These are phyloP conservation scores for Paradisaea rubra DNA, from an alignment of 2,113 vertebrate species.

Conservation along the genomic window DNA sequence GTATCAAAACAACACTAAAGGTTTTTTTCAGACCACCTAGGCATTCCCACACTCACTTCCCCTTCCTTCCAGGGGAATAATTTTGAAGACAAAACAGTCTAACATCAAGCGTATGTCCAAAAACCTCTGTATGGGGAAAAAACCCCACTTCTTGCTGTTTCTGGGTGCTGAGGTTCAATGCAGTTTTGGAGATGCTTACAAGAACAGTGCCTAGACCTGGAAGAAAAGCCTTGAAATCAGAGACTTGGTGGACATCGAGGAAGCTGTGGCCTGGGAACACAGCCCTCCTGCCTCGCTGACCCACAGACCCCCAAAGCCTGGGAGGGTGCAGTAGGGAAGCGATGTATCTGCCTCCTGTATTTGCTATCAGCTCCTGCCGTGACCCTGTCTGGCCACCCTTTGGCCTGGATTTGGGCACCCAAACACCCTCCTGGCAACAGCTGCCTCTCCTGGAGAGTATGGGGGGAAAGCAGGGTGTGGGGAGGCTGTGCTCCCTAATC, in stretches of 20 bases:
- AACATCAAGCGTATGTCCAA: background rate
- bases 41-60: background rate
- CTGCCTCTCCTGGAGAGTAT: background rate
- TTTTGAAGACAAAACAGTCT: background rate
- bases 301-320: background rate
- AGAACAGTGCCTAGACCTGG: background rate
- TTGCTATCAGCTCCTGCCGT: background rate
- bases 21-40: constrained; percentile 34
- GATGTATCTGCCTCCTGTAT: background rate
- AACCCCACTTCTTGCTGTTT: background rate
- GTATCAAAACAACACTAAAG: background rate
- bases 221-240: background rate
- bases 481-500: constrained; percentile 9
- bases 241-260: fast-evolving
- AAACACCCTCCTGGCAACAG: background rate
- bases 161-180: background rate
- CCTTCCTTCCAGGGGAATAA: background rate
- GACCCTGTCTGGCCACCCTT: background rate
- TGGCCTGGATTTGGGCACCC: background rate
- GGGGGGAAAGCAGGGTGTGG: background rate
- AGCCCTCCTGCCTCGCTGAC: background rate
- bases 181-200: background rate
- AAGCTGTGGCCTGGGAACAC: background rate
- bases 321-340: background rate
- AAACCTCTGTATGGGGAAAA: background rate